Conservation (phyloP, 2,888 invertebrate genomes). For the Mythimna vitellina region DNA sequence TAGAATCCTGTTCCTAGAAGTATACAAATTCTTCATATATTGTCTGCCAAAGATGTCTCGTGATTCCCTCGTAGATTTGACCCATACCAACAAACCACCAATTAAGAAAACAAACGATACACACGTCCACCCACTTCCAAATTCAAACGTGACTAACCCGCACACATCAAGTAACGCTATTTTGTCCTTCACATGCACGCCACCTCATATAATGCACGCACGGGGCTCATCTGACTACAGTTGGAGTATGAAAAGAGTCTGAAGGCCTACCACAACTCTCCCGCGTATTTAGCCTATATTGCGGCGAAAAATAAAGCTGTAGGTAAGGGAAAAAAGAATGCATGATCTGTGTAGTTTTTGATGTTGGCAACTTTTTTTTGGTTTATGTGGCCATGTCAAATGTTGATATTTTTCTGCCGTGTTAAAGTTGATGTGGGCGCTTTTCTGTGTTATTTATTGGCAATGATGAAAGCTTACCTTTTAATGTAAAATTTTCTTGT, state of each 20-base stretch:
- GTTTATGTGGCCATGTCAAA: conserved; percentile 9
- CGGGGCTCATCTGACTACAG: conserved; percentile 82
- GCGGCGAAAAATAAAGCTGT: conserved; percentile 98
- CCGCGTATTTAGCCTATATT: conserved; percentile 97
- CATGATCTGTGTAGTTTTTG: conserved; percentile 41
- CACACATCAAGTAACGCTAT: conserved; percentile 78
- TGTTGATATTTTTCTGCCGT: neutral
- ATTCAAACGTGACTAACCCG: conserved; percentile 81
- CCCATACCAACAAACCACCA: too few relatives aligned
- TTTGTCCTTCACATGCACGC: conserved; percentile 85
- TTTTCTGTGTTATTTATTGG: conserved; percentile 18
- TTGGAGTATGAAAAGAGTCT: conserved; percentile 97
- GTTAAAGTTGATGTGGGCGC: neutral
- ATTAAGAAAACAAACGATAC: neutral
- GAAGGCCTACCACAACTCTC: conserved; percentile 98
- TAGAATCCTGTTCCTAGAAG: too few relatives aligned
- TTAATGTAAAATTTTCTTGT: neutral
- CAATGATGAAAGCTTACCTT: neutral
- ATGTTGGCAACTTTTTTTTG: conserved; percentile 15
- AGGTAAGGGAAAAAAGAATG: conserved; percentile 87
- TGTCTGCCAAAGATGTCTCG: too few relatives aligned
- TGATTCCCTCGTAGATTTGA: too few relatives aligned
- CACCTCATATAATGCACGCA: conserved; percentile 80
- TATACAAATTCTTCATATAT: too few relatives aligned
- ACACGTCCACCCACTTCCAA: conserved; percentile 47